phyloP scores from a whole-genome alignment of 1,140 invertebrate species.

The Daktulosphaira vitifoliae region DNA sequence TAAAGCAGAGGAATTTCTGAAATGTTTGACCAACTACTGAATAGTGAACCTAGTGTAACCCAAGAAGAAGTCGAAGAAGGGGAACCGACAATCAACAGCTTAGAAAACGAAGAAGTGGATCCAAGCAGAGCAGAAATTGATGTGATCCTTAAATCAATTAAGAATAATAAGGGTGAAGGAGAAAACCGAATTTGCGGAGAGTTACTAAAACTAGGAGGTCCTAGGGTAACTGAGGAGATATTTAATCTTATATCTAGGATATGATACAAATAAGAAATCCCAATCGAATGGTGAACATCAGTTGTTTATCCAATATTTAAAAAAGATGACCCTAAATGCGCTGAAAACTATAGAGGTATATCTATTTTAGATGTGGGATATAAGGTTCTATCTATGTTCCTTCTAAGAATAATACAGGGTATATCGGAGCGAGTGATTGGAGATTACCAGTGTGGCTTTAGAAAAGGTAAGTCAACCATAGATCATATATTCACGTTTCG shows the following conservation, averaged over 20 bases:
- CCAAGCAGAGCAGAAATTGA: conserved; percentile 1
- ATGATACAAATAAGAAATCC: conserved; percentile 7
- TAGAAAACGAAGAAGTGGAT: neutral
- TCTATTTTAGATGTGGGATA: neutral
- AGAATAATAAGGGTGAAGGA: conserved; percentile 8
- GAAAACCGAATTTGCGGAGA: neutral
- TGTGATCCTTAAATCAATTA: conserved; percentile 3
- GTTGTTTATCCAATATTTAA: conserved; percentile 10
- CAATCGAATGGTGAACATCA: conserved; percentile 1
- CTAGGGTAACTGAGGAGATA: neutral
- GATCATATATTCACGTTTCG: neutral
- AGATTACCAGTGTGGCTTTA: neutral
- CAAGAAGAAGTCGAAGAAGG: conserved; percentile 1
- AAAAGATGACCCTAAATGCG: conserved; percentile 5
- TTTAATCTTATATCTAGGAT: conserved; percentile 18
- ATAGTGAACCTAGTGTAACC: neutral
- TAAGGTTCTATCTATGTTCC: too few species aligned
- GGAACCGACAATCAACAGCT: neutral
- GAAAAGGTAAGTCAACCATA: neutral
- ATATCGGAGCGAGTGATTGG: neutral
- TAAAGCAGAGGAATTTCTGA: neutral
- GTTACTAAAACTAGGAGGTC: conserved; percentile 3
- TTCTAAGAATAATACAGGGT: too few species aligned
- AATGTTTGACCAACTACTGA: conserved; percentile 9
- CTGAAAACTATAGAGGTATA: neutral